Conservation (phyloP, 2,113 vertebrate species). For the Microtus ochrogaster region DNA sequence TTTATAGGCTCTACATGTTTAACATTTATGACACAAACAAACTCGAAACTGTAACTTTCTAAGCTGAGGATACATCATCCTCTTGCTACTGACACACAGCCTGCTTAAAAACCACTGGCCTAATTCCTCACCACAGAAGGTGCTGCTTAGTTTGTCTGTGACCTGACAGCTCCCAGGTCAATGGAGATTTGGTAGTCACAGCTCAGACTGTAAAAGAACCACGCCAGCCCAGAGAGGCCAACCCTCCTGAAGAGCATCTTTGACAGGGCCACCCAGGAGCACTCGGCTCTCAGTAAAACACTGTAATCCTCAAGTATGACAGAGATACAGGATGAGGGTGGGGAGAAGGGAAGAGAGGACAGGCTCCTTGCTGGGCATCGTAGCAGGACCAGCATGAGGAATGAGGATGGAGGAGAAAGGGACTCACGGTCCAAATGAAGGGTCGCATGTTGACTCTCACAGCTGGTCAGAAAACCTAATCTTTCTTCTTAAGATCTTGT, state of each 20-base stretch:
- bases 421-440: fast-evolving
- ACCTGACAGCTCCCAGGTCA: background rate
- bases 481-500: background rate
- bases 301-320: background rate
- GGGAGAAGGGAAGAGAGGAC: too few relatives aligned
- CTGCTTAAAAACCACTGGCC: background rate
- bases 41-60: background rate
- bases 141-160: too few relatives aligned
- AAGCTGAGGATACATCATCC: background rate
- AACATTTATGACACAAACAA: background rate
- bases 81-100: background rate
- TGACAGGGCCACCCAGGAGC: too few relatives aligned
- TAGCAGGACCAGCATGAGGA: background rate
- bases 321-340: background rate
- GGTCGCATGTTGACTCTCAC: background rate
- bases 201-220: background rate
- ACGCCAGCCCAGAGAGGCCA: background rate
- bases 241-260: background rate
- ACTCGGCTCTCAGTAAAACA: background rate
- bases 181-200: background rate
- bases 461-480: background rate
- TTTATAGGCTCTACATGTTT: background rate
- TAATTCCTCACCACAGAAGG: too few relatives aligned
- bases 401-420: background rate
- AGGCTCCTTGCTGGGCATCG: background rate